Evolutionary conservation across 2,797 vertebrate genomes (phyloP).

Genomic region (Coregonus sp.): DNA sequence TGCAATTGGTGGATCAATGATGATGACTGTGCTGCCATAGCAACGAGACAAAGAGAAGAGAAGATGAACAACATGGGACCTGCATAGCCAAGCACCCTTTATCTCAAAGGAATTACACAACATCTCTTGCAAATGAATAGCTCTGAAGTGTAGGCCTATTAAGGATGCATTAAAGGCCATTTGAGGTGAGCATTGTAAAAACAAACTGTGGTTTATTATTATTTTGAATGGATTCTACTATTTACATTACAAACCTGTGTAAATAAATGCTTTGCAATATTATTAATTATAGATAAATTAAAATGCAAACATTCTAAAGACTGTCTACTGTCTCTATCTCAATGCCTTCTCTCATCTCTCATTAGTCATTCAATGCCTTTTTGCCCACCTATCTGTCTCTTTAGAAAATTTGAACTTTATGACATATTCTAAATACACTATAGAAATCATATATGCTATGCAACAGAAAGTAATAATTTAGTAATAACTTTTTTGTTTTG

Average conservation of each 20-base stretch:
- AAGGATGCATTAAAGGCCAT: neutral
- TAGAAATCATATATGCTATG: neutral
- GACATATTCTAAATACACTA: neutral
- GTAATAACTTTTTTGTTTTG: neutral
- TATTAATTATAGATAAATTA: neutral
- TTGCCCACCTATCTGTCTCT: neutral
- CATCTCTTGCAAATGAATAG: neutral
- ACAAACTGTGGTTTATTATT: neutral
- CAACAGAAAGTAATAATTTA: neutral
- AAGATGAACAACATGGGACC: conserved; percentile 48
- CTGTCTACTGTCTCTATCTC: neutral
- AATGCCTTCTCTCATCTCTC: neutral
- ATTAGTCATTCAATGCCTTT: neutral
- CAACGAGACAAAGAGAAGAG: conserved; percentile 69
- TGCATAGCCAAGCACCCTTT: conserved; percentile 31
- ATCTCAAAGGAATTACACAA: conserved; percentile 15
- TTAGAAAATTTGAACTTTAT: neutral
- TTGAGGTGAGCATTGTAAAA: neutral
- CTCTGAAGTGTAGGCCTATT: neutral
- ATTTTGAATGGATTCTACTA: neutral
- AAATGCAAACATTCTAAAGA: neutral
- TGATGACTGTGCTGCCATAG: conserved; percentile 76
- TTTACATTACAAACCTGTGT: neutral
- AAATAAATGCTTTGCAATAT: neutral
- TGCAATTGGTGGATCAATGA: conserved; percentile 75